A percentile compares a stretch with the other conserved stretches of the same genome.
Conservation (phyloP, 2,888 invertebrate genomes). For the Mesochorus sp. region DNA sequence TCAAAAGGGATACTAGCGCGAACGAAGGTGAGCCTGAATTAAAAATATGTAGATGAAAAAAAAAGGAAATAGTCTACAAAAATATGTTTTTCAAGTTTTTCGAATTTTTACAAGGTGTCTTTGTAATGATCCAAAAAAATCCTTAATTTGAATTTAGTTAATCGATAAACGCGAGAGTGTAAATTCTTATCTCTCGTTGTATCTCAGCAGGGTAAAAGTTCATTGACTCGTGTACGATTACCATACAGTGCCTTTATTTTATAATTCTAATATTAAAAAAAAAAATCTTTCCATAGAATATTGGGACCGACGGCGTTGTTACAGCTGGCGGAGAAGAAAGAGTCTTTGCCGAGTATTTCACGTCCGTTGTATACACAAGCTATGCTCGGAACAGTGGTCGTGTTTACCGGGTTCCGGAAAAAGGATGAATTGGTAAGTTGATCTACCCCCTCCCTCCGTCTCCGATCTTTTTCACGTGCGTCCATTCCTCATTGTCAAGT, state of each 20-base stretch:
- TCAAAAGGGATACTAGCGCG: no score
- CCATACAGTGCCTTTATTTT: no score
- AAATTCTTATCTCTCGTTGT: neutral
- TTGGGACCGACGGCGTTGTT: conserved; percentile 91
- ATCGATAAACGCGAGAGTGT: neutral
- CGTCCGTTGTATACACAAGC: conserved; percentile 94
- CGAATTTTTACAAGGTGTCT: no score
- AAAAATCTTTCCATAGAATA: conserved; percentile 86
- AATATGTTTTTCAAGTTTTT: no score
- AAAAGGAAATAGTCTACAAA: no score
- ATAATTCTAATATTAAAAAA: no score
- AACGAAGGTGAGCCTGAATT: no score
- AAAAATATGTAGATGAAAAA: no score
- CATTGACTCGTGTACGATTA: conserved; percentile 2
- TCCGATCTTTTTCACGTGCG: no score
- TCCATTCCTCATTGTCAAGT: conserved; percentile 4
- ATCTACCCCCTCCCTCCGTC: no score
- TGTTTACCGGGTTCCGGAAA: conserved; percentile 95
- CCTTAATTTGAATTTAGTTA: neutral
- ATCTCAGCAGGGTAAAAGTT: neutral
- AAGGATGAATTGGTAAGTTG: conserved; percentile 94
- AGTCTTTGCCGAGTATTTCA: conserved; percentile 88
- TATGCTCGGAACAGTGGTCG: conserved; percentile 94
- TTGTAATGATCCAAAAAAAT: no score
- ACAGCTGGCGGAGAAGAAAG: conserved; percentile 88